Evolutionary conservation across 2,797 vertebrate species (phyloP), one percentile per base, ranked within the genome.

Genomic region (Odontamblyopus lacepedii): DNA sequence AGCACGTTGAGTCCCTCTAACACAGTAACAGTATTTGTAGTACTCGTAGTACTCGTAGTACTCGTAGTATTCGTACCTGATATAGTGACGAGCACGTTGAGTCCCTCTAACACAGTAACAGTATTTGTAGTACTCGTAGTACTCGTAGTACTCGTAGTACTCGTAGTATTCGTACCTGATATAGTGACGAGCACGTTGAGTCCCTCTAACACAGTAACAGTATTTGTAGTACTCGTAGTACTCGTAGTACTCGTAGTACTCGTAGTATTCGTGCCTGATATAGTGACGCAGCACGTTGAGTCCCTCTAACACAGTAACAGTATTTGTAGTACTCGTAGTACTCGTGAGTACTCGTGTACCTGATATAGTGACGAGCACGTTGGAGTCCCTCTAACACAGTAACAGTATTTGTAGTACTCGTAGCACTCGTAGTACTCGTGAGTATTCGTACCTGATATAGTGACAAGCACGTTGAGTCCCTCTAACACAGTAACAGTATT

Each of bases 131-230:
- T 32, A 32, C 5, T 32, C 5, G 30, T 32, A 32, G 30, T 32
- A 32, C 0, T 32, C 5, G 4, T 32, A 35, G n/a, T n/a, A n/a
- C n/a, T n/a, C n/a, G n/a, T 32, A 32, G 30, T 32, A 32, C 5
- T 32, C 5, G 30, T 32, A 32, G 30, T 32, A 32, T 5, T 32
- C 5, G 4, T 32, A 35, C 35, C 35, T 7, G 97, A 99, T 93
- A 99, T 99, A 74, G 97, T 99, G 87, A 98, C 97, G 81, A 99
- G 93, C 59, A 99, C 97, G 23, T 99, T 99, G 78, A 99, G 94
- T 68, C 97, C 98, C 91, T 98, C 97, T 63, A 99, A 94, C 51
- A 99, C 98, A n/a, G n/a, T n/a, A n/a, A n/a, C n/a, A n/a, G n/a
- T n/a, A n/a, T n/a, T n/a, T n/a, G n/a, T 32, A 32, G 30, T 32